These are phyloP conservation scores for Athrips mouffetella DNA, from an alignment of 2,888 invertebrate genomes.

Conservation along the genomic window DNA sequence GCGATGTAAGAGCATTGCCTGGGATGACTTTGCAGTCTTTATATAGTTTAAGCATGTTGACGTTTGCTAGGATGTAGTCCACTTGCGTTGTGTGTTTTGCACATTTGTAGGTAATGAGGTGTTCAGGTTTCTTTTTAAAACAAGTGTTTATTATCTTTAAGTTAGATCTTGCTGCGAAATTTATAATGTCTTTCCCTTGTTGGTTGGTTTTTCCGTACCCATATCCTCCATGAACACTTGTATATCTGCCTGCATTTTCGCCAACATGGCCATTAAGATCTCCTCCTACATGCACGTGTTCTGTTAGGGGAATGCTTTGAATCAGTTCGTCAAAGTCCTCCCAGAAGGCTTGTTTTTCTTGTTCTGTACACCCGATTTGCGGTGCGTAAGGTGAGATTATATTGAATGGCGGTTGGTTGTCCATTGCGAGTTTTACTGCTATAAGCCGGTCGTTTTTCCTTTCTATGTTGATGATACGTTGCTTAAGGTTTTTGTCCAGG, in stretches of 20 bases:
- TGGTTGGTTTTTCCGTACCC: no score
- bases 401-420: no score
- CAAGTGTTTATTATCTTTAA: background rate
- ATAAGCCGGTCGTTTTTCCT: no score
- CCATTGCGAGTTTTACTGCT: no score
- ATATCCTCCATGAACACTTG: background rate
- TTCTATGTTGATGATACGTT: no score
- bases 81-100: background rate
- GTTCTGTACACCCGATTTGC: slow-evolving; percentile 13
- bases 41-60: background rate
- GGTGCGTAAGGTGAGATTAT: slow-evolving; percentile 23
- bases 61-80: background rate
- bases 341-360: slow-evolving; percentile 22
- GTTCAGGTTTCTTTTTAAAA: background rate
- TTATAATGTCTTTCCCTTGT: background rate
- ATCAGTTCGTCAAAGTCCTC: slow-evolving; percentile 19
- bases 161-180: background rate
- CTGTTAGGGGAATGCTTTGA: background rate
- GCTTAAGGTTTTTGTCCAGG: no score
- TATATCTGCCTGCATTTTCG: background rate
- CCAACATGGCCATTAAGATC: slow-evolving; percentile 22
- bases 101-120: background rate
- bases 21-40: background rate
- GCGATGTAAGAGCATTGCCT: slow-evolving; percentile 3
- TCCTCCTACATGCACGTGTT: slow-evolving; percentile 8